phyloP scores from a whole-genome alignment of 92 coral and sea anemone genomes.

The Phenganax stokvisi region DNA sequence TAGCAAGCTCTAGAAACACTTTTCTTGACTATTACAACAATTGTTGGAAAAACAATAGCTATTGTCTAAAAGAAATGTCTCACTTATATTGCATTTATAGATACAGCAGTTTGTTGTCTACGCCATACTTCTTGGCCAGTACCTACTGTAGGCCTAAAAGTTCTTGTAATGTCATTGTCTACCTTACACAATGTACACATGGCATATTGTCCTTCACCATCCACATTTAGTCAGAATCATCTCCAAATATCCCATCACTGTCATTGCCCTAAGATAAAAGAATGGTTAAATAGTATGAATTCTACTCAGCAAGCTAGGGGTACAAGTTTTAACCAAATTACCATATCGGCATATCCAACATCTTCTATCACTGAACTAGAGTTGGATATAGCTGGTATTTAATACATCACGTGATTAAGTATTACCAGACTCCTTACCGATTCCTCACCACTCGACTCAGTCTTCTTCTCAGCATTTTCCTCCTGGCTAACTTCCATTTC shows the following conservation, averaged over 20 bases:
- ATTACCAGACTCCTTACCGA: slow-evolving; percentile 35
- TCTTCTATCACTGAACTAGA: too few species aligned
- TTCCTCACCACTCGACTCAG: slow-evolving; percentile 50
- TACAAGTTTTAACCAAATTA: neutral
- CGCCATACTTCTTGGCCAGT: too few species aligned
- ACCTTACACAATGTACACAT: too few species aligned
- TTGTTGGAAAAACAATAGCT: neutral
- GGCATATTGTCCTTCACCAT: neutral
- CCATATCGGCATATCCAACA: neutral
- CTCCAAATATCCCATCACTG: slow-evolving; percentile 37
- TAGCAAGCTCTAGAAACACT: neutral
- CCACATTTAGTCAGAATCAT: slow-evolving; percentile 34
- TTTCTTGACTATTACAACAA: too few species aligned
- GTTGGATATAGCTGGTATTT: too few species aligned
- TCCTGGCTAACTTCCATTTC: slow-evolving; percentile 43
- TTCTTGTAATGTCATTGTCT: too few species aligned
- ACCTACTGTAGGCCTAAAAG: too few species aligned
- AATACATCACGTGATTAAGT: too few species aligned
- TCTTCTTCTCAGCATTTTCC: slow-evolving; percentile 47
- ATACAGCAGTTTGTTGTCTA: too few species aligned
- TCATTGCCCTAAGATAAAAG: slow-evolving; percentile 15
- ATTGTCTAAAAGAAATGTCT: too few species aligned
- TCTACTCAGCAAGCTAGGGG: neutral
- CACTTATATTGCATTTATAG: too few species aligned
- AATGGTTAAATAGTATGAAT: neutral